phyloP scores from a whole-genome alignment of 2,113 vertebrate genomes.

The Dasypus novemcinctus region DNA sequence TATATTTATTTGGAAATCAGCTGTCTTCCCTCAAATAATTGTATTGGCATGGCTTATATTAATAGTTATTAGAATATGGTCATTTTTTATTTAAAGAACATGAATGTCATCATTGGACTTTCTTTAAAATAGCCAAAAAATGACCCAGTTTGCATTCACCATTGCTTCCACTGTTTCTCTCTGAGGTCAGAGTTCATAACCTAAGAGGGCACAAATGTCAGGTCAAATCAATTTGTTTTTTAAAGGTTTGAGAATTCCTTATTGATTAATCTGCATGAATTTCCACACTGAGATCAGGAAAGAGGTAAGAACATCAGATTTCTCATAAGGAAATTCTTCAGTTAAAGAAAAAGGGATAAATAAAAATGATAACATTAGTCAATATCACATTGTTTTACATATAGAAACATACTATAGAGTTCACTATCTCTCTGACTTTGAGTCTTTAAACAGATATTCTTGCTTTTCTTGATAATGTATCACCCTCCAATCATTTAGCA shows the following conservation, averaged over 20 bases:
- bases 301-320: not conserved
- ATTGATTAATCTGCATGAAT: not conserved
- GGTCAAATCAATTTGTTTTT: not conserved
- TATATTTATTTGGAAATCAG: not conserved
- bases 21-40: not conserved
- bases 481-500: too few species aligned
- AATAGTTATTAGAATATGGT: not conserved
- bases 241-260: not conserved
- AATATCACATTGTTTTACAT: not conserved
- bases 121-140: not conserved
- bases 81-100: not conserved
- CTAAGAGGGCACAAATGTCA: not conserved
- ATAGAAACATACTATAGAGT: rapidly evolving
- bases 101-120: not conserved
- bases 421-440: not conserved
- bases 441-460: not conserved
- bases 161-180: not conserved
- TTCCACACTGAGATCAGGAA: not conserved
- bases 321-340: not conserved
- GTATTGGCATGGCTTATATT: not conserved
- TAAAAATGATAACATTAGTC: not conserved
- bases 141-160: rapidly evolving
- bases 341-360: not conserved
- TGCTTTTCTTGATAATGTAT: not conserved
- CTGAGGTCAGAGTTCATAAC: not conserved